Base-by-base conservation (phyloP, 1,140 invertebrate species). In the Rhagoletis zephyria region DNA sequence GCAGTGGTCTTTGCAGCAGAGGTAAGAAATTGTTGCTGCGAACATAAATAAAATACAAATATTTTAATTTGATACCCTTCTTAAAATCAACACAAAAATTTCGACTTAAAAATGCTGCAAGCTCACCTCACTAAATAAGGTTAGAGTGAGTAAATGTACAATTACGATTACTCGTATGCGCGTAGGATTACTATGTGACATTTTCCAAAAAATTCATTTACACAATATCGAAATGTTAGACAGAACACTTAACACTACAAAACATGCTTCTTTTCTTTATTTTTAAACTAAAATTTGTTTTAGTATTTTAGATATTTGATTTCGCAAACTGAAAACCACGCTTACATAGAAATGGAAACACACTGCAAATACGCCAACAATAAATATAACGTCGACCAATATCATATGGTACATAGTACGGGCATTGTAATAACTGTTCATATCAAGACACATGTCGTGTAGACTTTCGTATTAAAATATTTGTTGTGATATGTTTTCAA, bases 361-460 rank as follows among this genome's bases (percentile, higher is more conserved):
- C 45, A 86, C 85, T 86, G 59, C 16, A 86, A 86, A 86, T 14
- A 86, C 59, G 30, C 85, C 85, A 61, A 19, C 30, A 48, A 86
- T 61, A 10, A 86, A 86, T 60, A 86, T 61, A 30, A 45, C 30
- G 42, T 86, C 85, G 4, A 86, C 85, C 85, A 86, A 63, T 3
- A 86, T n/a, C 61, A 64, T 86, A 86, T 86, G 59, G 59, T 81
- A 81, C 74, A 51, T 56, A n/a, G 74, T 81, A 19, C 74, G 74
- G 7, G 74, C 74, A 81, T 81, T 81, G n/a, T 81, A 81, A 81
- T 81, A 81, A 81, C 74, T 81, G 74, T 81, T 81, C 74, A 81
- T 81, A 19, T 81, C 74, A 6, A 81, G 51, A 56, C 74, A 81
- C 74, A 81, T 81, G n/a, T n/a, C 16, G 51, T 81, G 74, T 81